A percentile compares a stretch with the other conserved stretches of the same genome.
phyloP scores from a whole-genome alignment of 2,113 vertebrate genomes.

The Orycteropus afer region DNA sequence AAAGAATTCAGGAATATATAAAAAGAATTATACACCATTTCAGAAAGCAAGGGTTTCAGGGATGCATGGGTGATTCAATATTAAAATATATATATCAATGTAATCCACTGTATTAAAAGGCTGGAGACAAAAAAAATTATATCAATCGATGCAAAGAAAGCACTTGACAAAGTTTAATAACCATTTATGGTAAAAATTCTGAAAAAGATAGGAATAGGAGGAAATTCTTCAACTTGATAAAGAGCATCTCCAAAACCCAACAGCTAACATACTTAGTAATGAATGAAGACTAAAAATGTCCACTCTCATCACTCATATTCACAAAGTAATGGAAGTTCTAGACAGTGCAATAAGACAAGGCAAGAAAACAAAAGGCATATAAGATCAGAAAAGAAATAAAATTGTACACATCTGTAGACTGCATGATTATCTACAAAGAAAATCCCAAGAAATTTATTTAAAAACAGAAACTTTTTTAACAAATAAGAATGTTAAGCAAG shows the following conservation, averaged over 20 bases:
- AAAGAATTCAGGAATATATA: neutral
- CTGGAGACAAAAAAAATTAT: slow-evolving; percentile 17
- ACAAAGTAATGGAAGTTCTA: neutral
- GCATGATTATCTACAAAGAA: neutral
- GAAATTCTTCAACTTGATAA: neutral
- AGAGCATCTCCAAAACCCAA: neutral
- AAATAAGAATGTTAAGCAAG: neutral
- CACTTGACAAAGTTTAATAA: neutral
- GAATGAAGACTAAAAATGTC: neutral
- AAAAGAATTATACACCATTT: too few relatives aligned
- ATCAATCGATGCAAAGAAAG: neutral
- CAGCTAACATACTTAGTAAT: neutral
- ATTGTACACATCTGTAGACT: neutral
- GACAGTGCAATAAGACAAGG: neutral
- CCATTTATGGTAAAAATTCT: neutral
- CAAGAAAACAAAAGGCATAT: slow-evolving; percentile 7
- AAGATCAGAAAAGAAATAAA: slow-evolving; percentile 34
- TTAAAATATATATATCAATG: slow-evolving; percentile 19
- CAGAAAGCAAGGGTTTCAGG: neutral
- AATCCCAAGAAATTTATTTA: neutral
- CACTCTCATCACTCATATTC: neutral
- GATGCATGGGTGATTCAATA: neutral
- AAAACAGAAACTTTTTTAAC: neutral
- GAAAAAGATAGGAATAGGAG: neutral
- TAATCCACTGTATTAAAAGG: neutral